Evolutionary conservation across 2,797 vertebrate genomes (phyloP).

Genomic region (Parauchenoglanis ngamensis): DNA sequence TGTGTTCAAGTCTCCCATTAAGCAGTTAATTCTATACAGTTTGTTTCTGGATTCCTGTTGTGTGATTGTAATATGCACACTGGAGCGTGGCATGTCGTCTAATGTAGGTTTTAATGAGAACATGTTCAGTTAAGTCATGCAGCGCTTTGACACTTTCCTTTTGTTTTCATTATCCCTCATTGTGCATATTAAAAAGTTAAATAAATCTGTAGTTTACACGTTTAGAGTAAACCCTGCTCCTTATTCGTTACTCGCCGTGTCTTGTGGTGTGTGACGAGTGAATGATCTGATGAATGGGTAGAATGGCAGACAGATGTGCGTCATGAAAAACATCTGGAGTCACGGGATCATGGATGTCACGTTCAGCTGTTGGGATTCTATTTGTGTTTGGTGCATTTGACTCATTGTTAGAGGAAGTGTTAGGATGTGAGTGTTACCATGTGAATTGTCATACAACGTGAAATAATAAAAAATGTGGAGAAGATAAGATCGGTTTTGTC

Average conservation of each 20-base stretch:
- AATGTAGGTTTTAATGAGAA: slow-evolving; percentile 18
- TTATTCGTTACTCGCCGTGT: neutral
- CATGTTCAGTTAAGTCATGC: slow-evolving; percentile 19
- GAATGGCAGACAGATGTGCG: slow-evolving; percentile 16
- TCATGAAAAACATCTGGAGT: slow-evolving; percentile 33
- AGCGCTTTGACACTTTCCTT: slow-evolving; percentile 1
- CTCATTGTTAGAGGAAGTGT: neutral
- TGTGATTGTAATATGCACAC: slow-evolving; percentile 6
- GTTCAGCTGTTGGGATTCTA: neutral
- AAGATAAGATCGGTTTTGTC: neutral
- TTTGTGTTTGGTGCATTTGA: slow-evolving; percentile 6
- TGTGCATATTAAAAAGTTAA: slow-evolving; percentile 7
- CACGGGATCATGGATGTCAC: neutral
- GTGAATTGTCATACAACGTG: slow-evolving; percentile 22
- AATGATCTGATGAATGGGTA: neutral
- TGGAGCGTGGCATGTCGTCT: slow-evolving; percentile 2
- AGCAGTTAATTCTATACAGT: slow-evolving; percentile 7
- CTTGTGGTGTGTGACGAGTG: slow-evolving; percentile 44
- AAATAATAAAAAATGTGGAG: neutral
- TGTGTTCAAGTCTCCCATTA: neutral
- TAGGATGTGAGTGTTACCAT: slow-evolving; percentile 2
- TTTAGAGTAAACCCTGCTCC: slow-evolving; percentile 30
- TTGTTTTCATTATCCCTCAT: neutral
- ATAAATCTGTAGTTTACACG: slow-evolving; percentile 3
- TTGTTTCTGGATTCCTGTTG: slow-evolving; percentile 2